Conservation (phyloP, 2,113 vertebrate species). For the Notothenia rossii region DNA sequence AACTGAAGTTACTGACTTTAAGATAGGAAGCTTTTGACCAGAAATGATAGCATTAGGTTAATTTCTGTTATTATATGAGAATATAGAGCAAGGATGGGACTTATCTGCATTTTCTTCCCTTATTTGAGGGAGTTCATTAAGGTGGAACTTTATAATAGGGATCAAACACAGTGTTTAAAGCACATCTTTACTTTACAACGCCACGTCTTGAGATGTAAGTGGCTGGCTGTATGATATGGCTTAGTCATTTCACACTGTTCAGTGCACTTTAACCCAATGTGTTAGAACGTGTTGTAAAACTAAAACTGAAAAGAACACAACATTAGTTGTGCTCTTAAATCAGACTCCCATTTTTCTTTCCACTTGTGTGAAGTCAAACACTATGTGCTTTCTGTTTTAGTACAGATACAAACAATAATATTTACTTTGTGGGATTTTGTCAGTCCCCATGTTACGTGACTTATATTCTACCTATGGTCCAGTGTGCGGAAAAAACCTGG, state of each 20-base stretch:
- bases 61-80: neutral
- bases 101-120: neutral
- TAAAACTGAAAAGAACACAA: neutral
- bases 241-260: too few relatives aligned
- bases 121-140: neutral
- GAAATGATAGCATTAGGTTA: constrained; percentile 12
- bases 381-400: neutral
- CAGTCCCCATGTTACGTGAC: neutral
- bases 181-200: neutral
- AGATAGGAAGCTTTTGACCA: neutral
- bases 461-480: neutral
- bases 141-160: neutral
- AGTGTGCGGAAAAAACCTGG: neutral
- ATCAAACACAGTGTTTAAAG: neutral
- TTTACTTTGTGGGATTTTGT: neutral
- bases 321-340: neutral
- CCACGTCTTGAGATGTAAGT: neutral
- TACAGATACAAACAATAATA: neutral
- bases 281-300: neutral
- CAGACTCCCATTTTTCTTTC: neutral
- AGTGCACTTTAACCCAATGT: neutral
- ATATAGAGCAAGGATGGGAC: neutral
- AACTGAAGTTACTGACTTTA: neutral
- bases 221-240: neutral
- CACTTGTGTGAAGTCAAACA: neutral